phyloP scores from a whole-genome alignment of 2,888 invertebrate species.

The Apodemia zela region DNA sequence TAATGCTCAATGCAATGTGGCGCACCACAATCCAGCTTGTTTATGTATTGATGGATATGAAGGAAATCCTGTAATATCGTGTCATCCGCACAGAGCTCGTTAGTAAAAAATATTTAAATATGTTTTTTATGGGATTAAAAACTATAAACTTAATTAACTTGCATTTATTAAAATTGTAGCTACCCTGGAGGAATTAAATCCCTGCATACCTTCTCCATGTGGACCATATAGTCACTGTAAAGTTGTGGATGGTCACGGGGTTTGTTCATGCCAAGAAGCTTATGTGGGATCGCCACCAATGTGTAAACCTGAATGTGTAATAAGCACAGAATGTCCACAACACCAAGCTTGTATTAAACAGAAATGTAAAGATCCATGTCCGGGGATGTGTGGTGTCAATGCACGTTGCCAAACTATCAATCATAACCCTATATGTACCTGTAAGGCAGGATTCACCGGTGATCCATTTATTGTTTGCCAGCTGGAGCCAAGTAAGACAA shows the following conservation, averaged over 20 bases:
- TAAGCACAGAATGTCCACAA: conserved; percentile 87
- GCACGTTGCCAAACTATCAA: conserved; percentile 87
- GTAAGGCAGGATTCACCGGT: conserved; percentile 86
- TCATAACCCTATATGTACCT: conserved; percentile 90
- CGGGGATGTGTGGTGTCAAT: conserved; percentile 87
- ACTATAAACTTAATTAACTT: conserved; percentile 3
- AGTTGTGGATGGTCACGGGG: conserved; percentile 85
- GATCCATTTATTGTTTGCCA: conserved; percentile 89
- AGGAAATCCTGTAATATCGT: conserved; percentile 86
- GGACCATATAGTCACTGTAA: conserved; percentile 89
- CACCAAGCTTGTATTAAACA: conserved; percentile 86
- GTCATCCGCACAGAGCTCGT: conserved; percentile 68
- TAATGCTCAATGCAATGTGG: conserved; percentile 88
- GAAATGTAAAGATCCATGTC: conserved; percentile 88
- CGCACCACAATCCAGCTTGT: conserved; percentile 91
- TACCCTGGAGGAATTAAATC: conserved; percentile 73
- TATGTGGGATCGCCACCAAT: conserved; percentile 88
- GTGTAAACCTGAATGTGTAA: conserved; percentile 88
- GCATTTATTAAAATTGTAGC: conserved; percentile 48
- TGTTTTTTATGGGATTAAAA: conserved; percentile 16
- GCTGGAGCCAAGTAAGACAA: conserved; percentile 75
- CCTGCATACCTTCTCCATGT: conserved; percentile 88
- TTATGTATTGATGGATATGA: conserved; percentile 88
- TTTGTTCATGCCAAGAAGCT: conserved; percentile 88
- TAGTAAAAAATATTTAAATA: conserved; percentile 43